Evolutionary conservation across 92 coral and sea anemone genomes (phyloP), one percentile per base, ranked within the genome.

Genomic region (Epizoanthus fatuus): DNA sequence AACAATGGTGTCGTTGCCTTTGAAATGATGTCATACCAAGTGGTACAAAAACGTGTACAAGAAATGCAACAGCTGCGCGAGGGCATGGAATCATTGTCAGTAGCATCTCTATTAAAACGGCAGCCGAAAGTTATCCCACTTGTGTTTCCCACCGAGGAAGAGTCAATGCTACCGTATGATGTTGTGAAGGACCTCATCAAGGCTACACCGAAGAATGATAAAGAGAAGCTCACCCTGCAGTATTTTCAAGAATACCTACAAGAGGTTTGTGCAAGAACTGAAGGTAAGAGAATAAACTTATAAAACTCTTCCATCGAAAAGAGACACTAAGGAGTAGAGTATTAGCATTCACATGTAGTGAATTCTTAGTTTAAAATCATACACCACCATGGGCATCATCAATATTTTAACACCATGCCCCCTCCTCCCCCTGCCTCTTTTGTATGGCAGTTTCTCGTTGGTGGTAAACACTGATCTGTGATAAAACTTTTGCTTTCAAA

Each of bases 21-120:
- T 88, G 85, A 88, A 49, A 69, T 73, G 72, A 83, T 88, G 85
- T 72, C 77, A 37, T 75, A 83, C 58, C 92, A 88, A 83, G 92
- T 88, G 17, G 64, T 75, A 12, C 92, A 88, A 44, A 87, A 83
- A 63, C 29, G 92, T 51, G 13, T 71, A 57, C 57, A 59, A 40
- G 90, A 87, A 59, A 39, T 87, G 62, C 72, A 69, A 59, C 75
- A 87, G 49, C 56, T 87, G n/a, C 57, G 90, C n/a, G 35, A 80
- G 81, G 90, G 86, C 60, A 81, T 87, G 54, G 70, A 87, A 35
- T 68, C 47, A 47, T 67, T 87, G 52, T 19, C 69, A 71, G 60
- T 81, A 54, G 74, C 60, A 22, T 6, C 59, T 7, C 58, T 80
- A 38, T n/a, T 87, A 62, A n/a, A 69, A 14, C 3, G 56, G n/a